Conservation (phyloP, 2,888 invertebrate species). For the Rhagium mordax region DNA sequence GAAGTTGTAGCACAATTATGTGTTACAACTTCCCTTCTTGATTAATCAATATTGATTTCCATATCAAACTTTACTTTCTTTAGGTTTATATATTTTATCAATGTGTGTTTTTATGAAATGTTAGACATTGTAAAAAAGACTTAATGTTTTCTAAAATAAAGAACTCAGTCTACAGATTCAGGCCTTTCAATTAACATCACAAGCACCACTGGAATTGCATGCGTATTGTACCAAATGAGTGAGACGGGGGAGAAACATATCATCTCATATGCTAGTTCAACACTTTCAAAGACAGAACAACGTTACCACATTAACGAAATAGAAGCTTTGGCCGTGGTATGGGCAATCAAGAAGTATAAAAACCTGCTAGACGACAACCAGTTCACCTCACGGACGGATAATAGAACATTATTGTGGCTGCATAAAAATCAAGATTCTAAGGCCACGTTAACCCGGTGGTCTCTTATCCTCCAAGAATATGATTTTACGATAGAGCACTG, state of each 20-base stretch:
- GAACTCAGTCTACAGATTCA: no score
- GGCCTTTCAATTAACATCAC: no score
- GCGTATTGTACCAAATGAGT: slow-evolving; percentile 7
- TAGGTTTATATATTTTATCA: no score
- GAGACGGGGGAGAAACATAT: neutral
- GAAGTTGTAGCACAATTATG: no score
- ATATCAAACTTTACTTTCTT: no score
- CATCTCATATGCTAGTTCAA: slow-evolving; percentile 40
- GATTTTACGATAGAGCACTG: slow-evolving; percentile 50
- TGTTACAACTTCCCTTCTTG: no score
- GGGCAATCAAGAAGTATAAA: slow-evolving; percentile 32
- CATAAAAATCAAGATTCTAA: slow-evolving; percentile 26
- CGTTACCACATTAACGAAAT: slow-evolving; percentile 45
- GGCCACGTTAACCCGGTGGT: slow-evolving; percentile 39
- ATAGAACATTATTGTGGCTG: slow-evolving; percentile 27
- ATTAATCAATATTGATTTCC: no score
- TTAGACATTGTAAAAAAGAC: no score
- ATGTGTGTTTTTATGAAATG: no score
- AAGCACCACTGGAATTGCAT: neutral
- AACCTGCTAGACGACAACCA: slow-evolving; percentile 34
- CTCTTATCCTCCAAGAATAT: slow-evolving; percentile 39
- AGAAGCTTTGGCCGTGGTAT: slow-evolving; percentile 36
- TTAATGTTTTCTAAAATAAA: no score
- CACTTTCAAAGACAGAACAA: slow-evolving; percentile 4
- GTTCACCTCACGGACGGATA: slow-evolving; percentile 42